A percentile compares a stretch with the other conserved stretches of the same genome.
Evolutionary conservation across 2,797 vertebrate species (phyloP).

Genomic region (Lepilemur septentrionalis): DNA sequence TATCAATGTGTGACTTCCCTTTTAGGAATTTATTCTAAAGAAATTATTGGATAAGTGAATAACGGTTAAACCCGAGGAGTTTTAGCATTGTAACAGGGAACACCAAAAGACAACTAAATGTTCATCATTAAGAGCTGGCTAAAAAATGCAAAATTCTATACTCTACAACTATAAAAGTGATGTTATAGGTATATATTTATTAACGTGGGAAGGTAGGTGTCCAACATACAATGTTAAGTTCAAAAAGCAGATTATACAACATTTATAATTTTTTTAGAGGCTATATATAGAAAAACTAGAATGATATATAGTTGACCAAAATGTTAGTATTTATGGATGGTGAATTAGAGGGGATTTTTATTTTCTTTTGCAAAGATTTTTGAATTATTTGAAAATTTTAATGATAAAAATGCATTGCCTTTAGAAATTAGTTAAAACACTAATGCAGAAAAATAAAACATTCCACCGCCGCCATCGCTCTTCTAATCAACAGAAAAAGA

Average conservation of each 20-base stretch:
- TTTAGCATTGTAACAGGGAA: background rate
- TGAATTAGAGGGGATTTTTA: background rate
- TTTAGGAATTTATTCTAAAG: background rate
- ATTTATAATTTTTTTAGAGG: background rate
- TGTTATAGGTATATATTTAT: background rate
- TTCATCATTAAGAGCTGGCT: background rate
- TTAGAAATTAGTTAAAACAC: conserved; percentile 30
- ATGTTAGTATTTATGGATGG: background rate
- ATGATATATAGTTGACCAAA: background rate
- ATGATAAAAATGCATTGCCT: background rate
- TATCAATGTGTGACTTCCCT: background rate
- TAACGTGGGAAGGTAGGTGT: background rate
- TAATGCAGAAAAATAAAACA: background rate
- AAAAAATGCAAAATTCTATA: background rate
- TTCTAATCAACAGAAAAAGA: background rate
- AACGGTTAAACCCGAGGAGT: background rate
- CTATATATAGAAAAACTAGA: background rate
- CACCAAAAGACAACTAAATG: background rate
- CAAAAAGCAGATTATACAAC: conserved; percentile 4
- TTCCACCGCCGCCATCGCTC: background rate
- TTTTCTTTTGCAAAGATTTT: conserved; percentile 20
- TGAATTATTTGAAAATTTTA: conserved; percentile 6
- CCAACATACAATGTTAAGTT: background rate
- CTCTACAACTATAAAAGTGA: background rate
- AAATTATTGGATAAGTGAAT: background rate